Evolutionary conservation across 2,888 invertebrate species (phyloP), one percentile per base, ranked within the genome.

Genomic region (Spilarctia lutea): DNA sequence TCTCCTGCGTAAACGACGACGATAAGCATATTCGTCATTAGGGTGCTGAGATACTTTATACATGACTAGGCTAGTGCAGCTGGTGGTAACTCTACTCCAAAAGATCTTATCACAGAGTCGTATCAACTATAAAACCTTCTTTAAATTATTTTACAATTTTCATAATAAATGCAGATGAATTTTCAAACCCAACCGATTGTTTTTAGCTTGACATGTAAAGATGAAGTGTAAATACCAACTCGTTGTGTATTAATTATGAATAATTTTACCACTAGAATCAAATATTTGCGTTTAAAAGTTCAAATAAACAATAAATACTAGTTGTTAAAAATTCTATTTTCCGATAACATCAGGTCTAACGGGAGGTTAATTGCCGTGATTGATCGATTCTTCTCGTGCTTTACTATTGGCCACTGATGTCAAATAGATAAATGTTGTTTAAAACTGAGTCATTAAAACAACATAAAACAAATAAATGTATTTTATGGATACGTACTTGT

Each of bases 241-340:
- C 30, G 30, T 30, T 30, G 30, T 18, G 18, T 30, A 8, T 35
- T 60, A n/a, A 30, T 45, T 20, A n/a, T 24, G 33, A 27, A 13
- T 65, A 35, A 56, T 60, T 39, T 3, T 7, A 18, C 33, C 30
- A 48, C n/a, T 60, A 42, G 65, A 52, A 13, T 16, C 2, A 63
- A 63, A n/a, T 75, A 67, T 67, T 56, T 76, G 72, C 66, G 69
- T 80, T 76, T 74, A 72, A 79, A 82, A 75, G 60, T 67, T 72
- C 27, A 42, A 65, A 75, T 52, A 75, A 70, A 65, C 78, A 76
- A 83, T 89, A 88, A 90, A 90, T 85, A 87, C 79, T 79, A 80
- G 87, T 88, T 83, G 87, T 94, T 93, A 92, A 94, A 91, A 93
- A 92, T 93, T 94, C 92, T 86, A 92, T 93, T 92, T 89, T 60